Conservation (phyloP, 1,140 invertebrate genomes). For the Littorina saxatilis region DNA sequence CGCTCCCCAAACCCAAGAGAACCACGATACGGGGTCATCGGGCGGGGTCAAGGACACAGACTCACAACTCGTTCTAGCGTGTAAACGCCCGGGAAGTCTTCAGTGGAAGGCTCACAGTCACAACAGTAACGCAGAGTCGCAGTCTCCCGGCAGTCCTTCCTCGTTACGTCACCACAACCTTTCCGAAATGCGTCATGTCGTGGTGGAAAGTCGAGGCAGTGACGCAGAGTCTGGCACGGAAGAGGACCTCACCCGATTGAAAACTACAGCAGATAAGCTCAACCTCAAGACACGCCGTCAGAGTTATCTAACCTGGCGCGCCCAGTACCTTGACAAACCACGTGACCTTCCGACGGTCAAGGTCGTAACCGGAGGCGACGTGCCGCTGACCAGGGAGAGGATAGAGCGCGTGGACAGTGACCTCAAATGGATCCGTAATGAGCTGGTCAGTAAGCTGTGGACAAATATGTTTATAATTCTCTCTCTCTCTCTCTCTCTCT, state of each 20-base stretch:
- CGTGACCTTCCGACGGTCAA: background rate
- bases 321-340: conserved; percentile 37
- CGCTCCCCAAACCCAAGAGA: too few relatives aligned
- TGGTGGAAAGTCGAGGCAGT: background rate
- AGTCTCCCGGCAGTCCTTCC: background rate
- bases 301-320: conserved; percentile 46
- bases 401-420: conserved; percentile 39
- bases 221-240: background rate
- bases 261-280: conserved; percentile 40
- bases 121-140: too few relatives aligned
- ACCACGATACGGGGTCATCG: too few relatives aligned
- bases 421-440: conserved; percentile 40
- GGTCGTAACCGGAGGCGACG: background rate
- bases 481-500: too few relatives aligned
- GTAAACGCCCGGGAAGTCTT: too few relatives aligned
- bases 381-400: conserved; percentile 35
- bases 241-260: conserved; percentile 29
- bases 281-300: conserved; percentile 44
- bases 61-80: too few relatives aligned
- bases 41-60: too few relatives aligned
- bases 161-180: background rate
- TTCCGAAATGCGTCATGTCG: background rate
- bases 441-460: conserved; percentile 43
- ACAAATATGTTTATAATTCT: too few relatives aligned
- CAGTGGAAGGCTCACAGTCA: too few relatives aligned